Evolutionary conservation across 1,140 invertebrate genomes (phyloP).

Genomic region (Lepidurus packardi): DNA sequence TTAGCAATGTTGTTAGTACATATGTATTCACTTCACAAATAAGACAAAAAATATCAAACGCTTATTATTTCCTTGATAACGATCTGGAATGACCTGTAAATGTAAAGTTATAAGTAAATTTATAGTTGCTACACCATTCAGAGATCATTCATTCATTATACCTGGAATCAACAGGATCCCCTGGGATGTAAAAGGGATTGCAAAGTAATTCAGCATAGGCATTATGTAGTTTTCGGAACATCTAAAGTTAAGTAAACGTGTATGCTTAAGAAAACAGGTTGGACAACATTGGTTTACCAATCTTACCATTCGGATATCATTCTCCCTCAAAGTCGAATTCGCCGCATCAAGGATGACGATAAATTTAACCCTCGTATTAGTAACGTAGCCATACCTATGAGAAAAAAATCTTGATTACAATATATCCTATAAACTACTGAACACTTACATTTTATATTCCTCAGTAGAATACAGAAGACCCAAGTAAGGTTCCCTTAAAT

Average conservation of each 20-base stretch:
- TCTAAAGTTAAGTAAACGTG: slow-evolving; percentile 51
- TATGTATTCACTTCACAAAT: not conserved
- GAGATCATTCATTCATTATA: slow-evolving; percentile 45
- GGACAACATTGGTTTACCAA: slow-evolving; percentile 31
- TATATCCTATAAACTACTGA: slow-evolving; percentile 29
- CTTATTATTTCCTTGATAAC: slow-evolving; percentile 1
- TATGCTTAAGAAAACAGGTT: not conserved
- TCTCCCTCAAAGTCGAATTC: slow-evolving; percentile 79
- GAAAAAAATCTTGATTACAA: slow-evolving; percentile 29
- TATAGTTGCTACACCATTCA: not conserved
- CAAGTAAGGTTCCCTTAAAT: slow-evolving; percentile 80
- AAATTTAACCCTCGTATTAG: slow-evolving; percentile 95
- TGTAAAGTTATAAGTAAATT: not conserved
- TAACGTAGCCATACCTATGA: slow-evolving; percentile 89
- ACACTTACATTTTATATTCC: slow-evolving; percentile 88
- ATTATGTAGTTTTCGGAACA: slow-evolving; percentile 81
- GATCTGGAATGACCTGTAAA: not conserved
- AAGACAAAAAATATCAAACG: not conserved
- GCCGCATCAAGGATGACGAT: slow-evolving; percentile 88
- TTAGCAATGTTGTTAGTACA: not conserved
- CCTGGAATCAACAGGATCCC: slow-evolving; percentile 72
- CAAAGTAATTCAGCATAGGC: slow-evolving; percentile 87
- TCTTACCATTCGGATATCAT: slow-evolving; percentile 84
- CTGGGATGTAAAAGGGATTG: slow-evolving; percentile 90
- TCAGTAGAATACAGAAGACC: slow-evolving; percentile 90